Conservation (phyloP, 2,113 vertebrate genomes). For the Calonectris borealis region DNA sequence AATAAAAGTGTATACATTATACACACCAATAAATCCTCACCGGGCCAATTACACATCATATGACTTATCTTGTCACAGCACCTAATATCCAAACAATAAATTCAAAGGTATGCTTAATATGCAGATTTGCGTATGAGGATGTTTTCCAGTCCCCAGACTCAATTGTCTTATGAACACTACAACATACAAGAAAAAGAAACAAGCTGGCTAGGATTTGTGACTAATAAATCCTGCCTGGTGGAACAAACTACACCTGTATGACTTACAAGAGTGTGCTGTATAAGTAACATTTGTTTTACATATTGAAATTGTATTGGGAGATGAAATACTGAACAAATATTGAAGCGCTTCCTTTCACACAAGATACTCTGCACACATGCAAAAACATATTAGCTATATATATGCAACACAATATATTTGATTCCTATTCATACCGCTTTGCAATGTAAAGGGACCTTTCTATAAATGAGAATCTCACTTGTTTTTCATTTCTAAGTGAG, state of each 20-base stretch:
- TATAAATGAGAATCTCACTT: not conserved
- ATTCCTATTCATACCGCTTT: not conserved
- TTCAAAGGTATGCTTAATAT: conserved; percentile 52
- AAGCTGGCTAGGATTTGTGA: not conserved
- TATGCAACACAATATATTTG: not conserved
- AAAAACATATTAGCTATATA: not conserved
- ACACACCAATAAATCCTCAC: conserved; percentile 43
- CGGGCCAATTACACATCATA: conserved; percentile 13
- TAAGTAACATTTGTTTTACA: conserved; percentile 54
- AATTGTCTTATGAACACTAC: conserved; percentile 33
- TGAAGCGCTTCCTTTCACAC: not conserved
- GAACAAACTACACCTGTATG: conserved; percentile 4
- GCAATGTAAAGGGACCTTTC: not conserved
- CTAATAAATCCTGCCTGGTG: conserved; percentile 42
- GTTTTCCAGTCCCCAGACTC: conserved; percentile 36
- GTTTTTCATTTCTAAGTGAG: not conserved
- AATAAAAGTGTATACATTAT: conserved; percentile 65
- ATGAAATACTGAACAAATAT: conserved; percentile 49
- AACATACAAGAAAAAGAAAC: conserved; percentile 16
- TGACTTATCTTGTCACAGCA: conserved; percentile 50
- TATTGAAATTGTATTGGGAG: conserved; percentile 33
- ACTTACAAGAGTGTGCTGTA: conserved; percentile 18
- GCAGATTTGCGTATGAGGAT: conserved; percentile 49
- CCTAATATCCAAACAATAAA: conserved; percentile 54
- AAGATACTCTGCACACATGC: not conserved